These are phyloP conservation scores for Polypterus senegalus DNA, from an alignment of 2,113 vertebrate genomes.

Conservation along the genomic window DNA sequence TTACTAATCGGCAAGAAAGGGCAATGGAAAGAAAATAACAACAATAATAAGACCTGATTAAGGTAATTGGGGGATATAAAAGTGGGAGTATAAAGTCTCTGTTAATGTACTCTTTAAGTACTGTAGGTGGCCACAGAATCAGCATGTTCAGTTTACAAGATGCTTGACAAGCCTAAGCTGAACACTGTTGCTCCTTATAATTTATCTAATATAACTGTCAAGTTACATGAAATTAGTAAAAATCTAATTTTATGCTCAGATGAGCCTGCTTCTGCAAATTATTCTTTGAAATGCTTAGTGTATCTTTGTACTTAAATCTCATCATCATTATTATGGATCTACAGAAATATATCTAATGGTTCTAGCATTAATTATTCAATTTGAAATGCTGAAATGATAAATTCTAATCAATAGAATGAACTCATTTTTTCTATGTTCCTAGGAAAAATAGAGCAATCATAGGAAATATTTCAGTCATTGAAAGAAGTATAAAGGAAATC, in stretches of 20 bases:
- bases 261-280: constrained; percentile 56
- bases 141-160: constrained; percentile 21
- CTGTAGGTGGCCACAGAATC: too few species aligned
- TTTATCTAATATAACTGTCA: constrained; percentile 56
- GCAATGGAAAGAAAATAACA: too few species aligned
- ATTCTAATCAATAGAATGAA: not conserved
- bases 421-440: not conserved
- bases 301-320: constrained; percentile 44
- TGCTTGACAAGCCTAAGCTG: constrained; percentile 51
- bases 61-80: too few species aligned
- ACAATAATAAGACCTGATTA: too few species aligned
- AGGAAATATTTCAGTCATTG: too few species aligned
- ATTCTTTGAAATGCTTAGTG: constrained; percentile 44
- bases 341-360: constrained; percentile 44
- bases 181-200: constrained; percentile 49
- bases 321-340: constrained; percentile 58
- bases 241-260: constrained; percentile 76
- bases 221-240: constrained; percentile 68
- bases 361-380: constrained; percentile 10
- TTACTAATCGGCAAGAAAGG: too few species aligned
- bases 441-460: not conserved
- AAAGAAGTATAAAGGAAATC: too few species aligned
- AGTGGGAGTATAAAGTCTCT: too few species aligned
- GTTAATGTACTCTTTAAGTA: too few species aligned
- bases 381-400: not conserved